A percentile compares a stretch with the other conserved stretches of the same genome.
phyloP scores from a whole-genome alignment of 2,888 invertebrate genomes.

The Hydraecia micacea region DNA sequence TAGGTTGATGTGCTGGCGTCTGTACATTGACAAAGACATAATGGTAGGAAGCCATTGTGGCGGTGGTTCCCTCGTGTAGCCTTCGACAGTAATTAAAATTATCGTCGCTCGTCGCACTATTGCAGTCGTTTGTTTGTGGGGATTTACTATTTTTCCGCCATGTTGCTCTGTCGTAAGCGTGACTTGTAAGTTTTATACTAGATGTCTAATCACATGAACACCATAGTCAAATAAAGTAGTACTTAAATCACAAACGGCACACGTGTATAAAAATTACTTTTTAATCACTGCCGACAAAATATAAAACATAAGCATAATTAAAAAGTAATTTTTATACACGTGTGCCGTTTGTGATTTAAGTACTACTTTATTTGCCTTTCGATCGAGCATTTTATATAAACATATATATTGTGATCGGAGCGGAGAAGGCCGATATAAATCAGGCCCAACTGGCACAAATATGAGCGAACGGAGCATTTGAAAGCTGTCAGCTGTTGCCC shows the following conservation, averaged over 20 bases:
- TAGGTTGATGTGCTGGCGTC: too few species aligned
- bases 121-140: slow-evolving; percentile 61
- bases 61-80: slow-evolving; percentile 78
- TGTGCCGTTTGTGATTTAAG: background rate
- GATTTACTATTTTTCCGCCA: slow-evolving; percentile 66
- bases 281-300: slow-evolving; percentile 2
- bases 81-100: slow-evolving; percentile 83
- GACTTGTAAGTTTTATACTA: slow-evolving; percentile 29
- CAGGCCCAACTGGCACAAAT: slow-evolving; percentile 64
- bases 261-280: background rate
- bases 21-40: slow-evolving; percentile 70
- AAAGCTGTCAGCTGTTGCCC: slow-evolving; percentile 76
- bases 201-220: slow-evolving; percentile 34
- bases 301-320: too few species aligned
- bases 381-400: slow-evolving; percentile 39
- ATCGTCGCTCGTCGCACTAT: slow-evolving; percentile 69
- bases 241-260: background rate
- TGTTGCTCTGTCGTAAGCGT: slow-evolving; percentile 34
- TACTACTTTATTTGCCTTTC: slow-evolving; percentile 14
- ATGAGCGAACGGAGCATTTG: slow-evolving; percentile 68
- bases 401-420: slow-evolving; percentile 40
- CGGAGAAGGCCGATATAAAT: slow-evolving; percentile 62
- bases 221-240: slow-evolving; percentile 8
- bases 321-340: slow-evolving; percentile 1
- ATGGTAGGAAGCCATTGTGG: slow-evolving; percentile 79